Evolutionary conservation across 1,140 invertebrate genomes (phyloP).

Genomic region (Melanaphis sacchari): DNA sequence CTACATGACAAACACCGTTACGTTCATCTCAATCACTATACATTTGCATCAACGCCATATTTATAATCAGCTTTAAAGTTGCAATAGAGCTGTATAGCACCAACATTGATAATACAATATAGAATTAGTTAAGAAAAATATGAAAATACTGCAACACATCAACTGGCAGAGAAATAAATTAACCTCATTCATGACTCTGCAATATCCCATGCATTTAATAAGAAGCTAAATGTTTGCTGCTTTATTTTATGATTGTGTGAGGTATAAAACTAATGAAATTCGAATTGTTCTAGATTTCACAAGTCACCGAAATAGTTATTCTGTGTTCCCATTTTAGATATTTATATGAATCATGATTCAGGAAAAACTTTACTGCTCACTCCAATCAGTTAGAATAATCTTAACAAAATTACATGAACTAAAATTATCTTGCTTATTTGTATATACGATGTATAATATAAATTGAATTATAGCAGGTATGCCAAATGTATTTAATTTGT

Average conservation of each 20-base stretch:
- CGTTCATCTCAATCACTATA: neutral
- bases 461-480: neutral
- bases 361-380: neutral
- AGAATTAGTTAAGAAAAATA: neutral
- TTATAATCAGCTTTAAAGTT: slow-evolving; percentile 9
- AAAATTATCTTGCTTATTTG: neutral
- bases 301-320: neutral
- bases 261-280: neutral
- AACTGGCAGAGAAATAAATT: neutral
- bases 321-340: neutral
- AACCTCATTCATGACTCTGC: neutral
- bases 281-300: slow-evolving; percentile 2
- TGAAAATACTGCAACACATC: neutral
- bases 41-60: neutral
- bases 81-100: neutral
- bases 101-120: neutral
- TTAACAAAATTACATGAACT: neutral
- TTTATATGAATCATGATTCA: neutral
- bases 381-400: neutral
- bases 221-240: neutral
- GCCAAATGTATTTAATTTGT: neutral
- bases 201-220: neutral
- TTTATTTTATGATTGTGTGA: neutral
- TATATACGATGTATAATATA: neutral
- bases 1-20: neutral